Base-by-base conservation (phyloP, 1,140 invertebrate genomes). In the Aphidius ervi region DNA sequence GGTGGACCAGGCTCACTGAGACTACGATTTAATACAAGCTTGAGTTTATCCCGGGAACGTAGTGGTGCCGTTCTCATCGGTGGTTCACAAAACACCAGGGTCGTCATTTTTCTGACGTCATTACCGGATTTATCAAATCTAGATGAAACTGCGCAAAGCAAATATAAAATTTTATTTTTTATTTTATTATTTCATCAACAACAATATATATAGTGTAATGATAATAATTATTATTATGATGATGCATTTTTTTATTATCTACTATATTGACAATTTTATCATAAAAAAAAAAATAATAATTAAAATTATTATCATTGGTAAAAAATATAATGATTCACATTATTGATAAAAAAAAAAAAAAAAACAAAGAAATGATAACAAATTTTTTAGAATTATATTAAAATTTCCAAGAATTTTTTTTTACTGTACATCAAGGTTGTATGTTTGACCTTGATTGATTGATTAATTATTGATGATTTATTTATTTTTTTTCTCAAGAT, bases 1-100 rank as follows among this genome's bases (percentile, higher is more conserved):
- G 76, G 70, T 46, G 82, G 82, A 10, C 85, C 81, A 23, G 86
- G 84, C 72, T 88, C 82, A 71, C 83, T 85, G 62, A 85, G 72
- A 66, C 83, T 85, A 54, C 85, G 77, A 69, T 85, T 85, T 63
- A 86, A 70, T 59, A 82, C 79, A 63, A 86, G 76, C 63, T 82
- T 83, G 59, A 87, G 78, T 56, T 83, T 81, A 67, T 85, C 82
- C 57, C 84, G 75, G 58, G 82, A 72, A 52, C 82, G 75, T 54
- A 75, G 77, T 50, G 74, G 75, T 68, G 74, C 74, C 23, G 23
- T 31, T 31, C 23, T 31, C 23, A 31, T 31, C 57, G 80, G 77
- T 61, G 73, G 70, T 71, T 81, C 78, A 71, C 81, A 74, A 69
- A 81, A 82, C 64, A 82, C 77, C 53, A 78, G 67, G 68, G 77